Percentiles rank a stretch among this genome's conserved stretches.
Conservation (phyloP, 2,113 vertebrate species). For the Astur gentilis region DNA sequence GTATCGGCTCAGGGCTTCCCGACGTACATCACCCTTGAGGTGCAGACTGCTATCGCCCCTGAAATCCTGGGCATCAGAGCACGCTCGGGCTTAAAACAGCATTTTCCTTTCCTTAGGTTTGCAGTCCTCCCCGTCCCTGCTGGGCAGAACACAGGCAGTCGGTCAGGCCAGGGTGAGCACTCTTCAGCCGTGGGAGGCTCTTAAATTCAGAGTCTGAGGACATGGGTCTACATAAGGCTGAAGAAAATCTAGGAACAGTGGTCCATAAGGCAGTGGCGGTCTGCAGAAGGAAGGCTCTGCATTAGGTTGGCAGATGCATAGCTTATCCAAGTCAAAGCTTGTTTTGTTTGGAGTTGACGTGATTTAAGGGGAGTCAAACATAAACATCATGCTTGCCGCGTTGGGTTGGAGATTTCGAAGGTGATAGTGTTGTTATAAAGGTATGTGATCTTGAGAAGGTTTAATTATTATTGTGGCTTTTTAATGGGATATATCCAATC, state of each 20-base stretch:
- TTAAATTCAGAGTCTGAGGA: neutral
- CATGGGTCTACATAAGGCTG: neutral
- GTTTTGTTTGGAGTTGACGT: neutral
- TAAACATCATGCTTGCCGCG: neutral
- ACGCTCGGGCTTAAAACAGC: fast-evolving
- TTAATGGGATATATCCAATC: neutral
- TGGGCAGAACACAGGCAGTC: neutral
- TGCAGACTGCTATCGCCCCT: neutral
- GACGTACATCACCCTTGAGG: neutral
- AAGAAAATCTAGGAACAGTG: neutral
- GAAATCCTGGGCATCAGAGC: neutral
- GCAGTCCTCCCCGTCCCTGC: neutral
- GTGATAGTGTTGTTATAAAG: neutral
- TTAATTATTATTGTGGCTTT: conserved; percentile 52
- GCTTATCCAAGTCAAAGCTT: neutral
- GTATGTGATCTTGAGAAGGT: neutral
- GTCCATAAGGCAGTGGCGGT: neutral
- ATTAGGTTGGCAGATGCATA: neutral
- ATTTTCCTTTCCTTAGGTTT: neutral
- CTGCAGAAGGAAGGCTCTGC: neutral
- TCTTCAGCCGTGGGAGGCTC: neutral
- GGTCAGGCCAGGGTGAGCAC: neutral
- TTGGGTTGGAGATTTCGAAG: neutral
- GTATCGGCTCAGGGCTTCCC: neutral
- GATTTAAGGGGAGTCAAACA: neutral